A percentile compares a stretch with the other conserved stretches of the same genome.
Conservation (phyloP, 2,797 vertebrate genomes). For the Spea hammondii region DNA sequence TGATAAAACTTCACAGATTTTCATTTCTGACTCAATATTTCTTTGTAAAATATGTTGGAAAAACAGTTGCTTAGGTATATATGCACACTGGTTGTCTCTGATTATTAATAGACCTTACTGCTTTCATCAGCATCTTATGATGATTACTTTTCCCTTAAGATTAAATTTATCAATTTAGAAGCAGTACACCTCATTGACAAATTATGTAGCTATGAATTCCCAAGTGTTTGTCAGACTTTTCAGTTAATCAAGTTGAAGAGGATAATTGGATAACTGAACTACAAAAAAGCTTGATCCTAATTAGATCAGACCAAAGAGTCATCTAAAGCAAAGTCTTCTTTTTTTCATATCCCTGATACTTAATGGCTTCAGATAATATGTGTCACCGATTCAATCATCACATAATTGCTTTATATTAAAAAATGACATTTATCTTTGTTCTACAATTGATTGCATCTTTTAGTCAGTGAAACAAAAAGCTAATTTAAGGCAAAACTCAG, state of each 20-base stretch:
- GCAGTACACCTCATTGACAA: slow-evolving; percentile 50
- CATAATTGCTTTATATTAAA: slow-evolving; percentile 27
- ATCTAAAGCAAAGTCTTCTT: slow-evolving; percentile 44
- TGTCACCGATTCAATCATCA: slow-evolving; percentile 27
- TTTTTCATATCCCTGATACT: slow-evolving; percentile 4
- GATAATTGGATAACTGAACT: slow-evolving; percentile 48
- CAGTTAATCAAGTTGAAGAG: slow-evolving; percentile 50
- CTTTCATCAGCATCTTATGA: slow-evolving; percentile 48
- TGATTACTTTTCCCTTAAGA: slow-evolving; percentile 50
- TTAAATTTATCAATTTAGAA: slow-evolving; percentile 54
- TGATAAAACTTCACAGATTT: not conserved
- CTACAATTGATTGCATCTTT: slow-evolving; percentile 4
- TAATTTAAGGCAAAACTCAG: slow-evolving; percentile 2
- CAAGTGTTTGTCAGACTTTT: slow-evolving; percentile 48
- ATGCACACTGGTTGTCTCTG: slow-evolving; percentile 9
- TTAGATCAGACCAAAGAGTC: slow-evolving; percentile 10
- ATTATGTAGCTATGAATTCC: slow-evolving; percentile 51
- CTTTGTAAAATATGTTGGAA: not conserved
- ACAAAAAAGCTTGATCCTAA: slow-evolving; percentile 47
- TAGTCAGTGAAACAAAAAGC: not conserved
- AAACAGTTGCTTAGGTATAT: not conserved
- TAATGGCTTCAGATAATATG: not conserved
- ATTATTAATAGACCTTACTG: slow-evolving; percentile 33
- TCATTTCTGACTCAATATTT: not conserved
- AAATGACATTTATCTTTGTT: slow-evolving; percentile 9